phyloP scores from a whole-genome alignment of 2,113 vertebrate genomes.

The Orycteropus afer region DNA sequence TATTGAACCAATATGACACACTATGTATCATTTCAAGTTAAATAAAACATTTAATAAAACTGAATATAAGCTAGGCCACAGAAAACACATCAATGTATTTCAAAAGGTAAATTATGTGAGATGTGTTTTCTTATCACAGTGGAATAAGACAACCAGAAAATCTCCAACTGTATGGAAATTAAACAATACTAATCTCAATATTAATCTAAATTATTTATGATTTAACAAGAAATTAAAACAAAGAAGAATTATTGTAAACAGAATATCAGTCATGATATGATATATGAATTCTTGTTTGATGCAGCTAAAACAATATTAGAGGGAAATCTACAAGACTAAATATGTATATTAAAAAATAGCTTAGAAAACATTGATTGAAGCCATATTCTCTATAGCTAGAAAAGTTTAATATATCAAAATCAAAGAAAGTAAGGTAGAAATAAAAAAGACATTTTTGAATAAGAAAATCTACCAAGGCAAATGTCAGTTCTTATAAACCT shows the following conservation, averaged over 20 bases:
- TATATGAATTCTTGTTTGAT: not conserved
- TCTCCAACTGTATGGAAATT: not conserved
- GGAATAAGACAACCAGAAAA: not conserved
- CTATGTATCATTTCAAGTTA: not conserved
- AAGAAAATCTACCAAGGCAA: not conserved
- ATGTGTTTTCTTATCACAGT: not conserved
- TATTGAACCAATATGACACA: not conserved
- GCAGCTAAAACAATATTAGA: not conserved
- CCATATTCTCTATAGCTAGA: not conserved
- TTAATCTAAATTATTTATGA: not conserved
- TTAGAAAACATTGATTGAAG: not conserved
- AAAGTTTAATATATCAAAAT: not conserved
- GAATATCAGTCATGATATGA: not conserved
- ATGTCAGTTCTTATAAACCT: not conserved
- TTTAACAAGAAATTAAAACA: not conserved
- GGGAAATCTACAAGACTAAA: not conserved
- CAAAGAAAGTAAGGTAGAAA: not conserved
- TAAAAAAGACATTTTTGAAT: not conserved
- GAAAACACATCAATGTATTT: not conserved
- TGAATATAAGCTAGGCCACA: not conserved
- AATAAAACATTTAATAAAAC: not conserved
- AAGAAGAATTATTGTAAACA: not conserved
- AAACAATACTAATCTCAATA: too few relatives aligned
- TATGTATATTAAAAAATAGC: not conserved
- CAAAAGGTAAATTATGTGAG: not conserved